Conservation (phyloP, 2,888 invertebrate genomes). For the Yponomeuta cagnagella region DNA sequence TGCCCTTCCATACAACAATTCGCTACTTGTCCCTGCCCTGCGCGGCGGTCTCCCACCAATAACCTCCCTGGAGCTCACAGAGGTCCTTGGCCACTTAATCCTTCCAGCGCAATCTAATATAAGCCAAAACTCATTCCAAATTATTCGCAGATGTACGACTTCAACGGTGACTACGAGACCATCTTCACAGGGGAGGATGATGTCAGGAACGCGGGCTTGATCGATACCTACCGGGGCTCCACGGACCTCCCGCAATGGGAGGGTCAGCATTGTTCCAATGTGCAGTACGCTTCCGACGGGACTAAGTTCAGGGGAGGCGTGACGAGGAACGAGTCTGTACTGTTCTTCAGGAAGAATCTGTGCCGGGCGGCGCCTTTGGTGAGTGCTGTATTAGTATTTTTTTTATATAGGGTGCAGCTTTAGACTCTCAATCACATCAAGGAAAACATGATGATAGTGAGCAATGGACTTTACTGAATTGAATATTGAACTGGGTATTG, state of each 20-base stretch:
- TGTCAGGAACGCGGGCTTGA: slow-evolving; percentile 78
- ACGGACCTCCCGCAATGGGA: slow-evolving; percentile 86
- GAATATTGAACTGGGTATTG: too few species aligned
- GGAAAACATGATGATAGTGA: too few species aligned
- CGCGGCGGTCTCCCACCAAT: too few species aligned
- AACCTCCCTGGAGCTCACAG: too few species aligned
- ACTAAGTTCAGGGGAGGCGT: slow-evolving; percentile 87
- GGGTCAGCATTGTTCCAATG: slow-evolving; percentile 83
- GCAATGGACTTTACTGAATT: too few species aligned
- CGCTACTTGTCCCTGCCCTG: too few species aligned
- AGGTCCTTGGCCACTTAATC: too few species aligned
- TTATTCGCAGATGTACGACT: slow-evolving; percentile 86
- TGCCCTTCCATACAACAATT: too few species aligned
- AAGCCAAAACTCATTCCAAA: too few species aligned
- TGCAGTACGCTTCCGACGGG: slow-evolving; percentile 87
- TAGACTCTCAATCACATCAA: too few species aligned
- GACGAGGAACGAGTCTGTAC: slow-evolving; percentile 78
- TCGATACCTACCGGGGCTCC: slow-evolving; percentile 85
- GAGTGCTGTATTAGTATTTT: slow-evolving; percentile 35
- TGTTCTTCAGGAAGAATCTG: slow-evolving; percentile 89
- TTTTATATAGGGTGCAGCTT: too few species aligned
- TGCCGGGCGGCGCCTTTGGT: slow-evolving; percentile 89
- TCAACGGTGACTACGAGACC: slow-evolving; percentile 85
- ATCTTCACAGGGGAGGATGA: slow-evolving; percentile 83
- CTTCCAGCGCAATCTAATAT: too few species aligned